phyloP scores from a whole-genome alignment of 2,113 vertebrate species.

The Urocitellus parryii region DNA sequence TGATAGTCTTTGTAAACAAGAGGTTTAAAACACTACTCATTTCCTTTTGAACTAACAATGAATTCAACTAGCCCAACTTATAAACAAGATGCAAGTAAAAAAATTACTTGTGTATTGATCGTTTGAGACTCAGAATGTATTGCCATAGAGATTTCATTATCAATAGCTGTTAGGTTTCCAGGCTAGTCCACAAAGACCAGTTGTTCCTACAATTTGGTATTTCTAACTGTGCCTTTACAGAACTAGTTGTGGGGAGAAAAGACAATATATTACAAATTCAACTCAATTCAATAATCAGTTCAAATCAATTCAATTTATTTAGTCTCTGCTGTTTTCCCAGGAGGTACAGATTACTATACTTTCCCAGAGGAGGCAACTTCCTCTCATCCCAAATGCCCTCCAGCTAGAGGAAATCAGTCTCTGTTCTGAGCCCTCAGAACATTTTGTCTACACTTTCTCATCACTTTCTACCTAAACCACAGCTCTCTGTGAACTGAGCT shows the following conservation, averaged over 20 bases:
- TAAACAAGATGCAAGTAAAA: slow-evolving; percentile 47
- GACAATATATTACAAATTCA: slow-evolving; percentile 21
- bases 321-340: neutral
- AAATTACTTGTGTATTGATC: neutral
- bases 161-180: neutral
- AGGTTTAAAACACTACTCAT: slow-evolving; percentile 3
- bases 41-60: slow-evolving; percentile 43
- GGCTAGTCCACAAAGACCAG: neutral
- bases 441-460: neutral
- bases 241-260: neutral
- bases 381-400: neutral
- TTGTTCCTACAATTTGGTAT: neutral
- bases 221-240: slow-evolving; percentile 9
- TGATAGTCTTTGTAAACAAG: slow-evolving; percentile 25
- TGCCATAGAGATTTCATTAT: neutral
- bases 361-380: neutral
- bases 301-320: neutral
- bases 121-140: neutral
- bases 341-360: neutral
- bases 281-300: neutral
- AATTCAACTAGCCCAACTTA: slow-evolving; percentile 52
- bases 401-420: slow-evolving; percentile 7
- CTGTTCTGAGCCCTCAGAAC: neutral
- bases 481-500: neutral
- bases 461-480: neutral